A percentile compares a stretch with the other conserved stretches of the same genome.
phyloP scores from a whole-genome alignment of 2,113 vertebrate species.

The Oreochromis aureus region DNA sequence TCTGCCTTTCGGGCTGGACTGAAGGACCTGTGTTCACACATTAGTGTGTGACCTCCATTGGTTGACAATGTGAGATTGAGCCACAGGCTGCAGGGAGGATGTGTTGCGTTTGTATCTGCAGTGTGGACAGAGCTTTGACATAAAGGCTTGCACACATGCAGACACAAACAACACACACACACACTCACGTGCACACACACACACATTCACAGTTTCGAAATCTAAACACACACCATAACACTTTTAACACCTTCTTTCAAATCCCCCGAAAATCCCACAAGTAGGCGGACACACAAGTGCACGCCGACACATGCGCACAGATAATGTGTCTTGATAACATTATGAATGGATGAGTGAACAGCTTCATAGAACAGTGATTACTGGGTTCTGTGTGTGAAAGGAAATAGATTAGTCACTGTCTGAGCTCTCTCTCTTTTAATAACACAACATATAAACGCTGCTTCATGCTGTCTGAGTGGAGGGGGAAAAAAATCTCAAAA shows the following conservation, averaged over 20 bases:
- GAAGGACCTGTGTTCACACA: constrained; percentile 42
- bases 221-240: neutral
- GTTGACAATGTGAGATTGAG: constrained; percentile 53
- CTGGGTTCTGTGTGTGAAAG: constrained; percentile 48
- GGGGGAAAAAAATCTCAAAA: neutral
- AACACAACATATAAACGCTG: constrained; percentile 52
- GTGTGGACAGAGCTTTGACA: neutral
- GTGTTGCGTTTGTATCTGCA: constrained; percentile 13
- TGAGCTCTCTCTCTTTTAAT: constrained; percentile 54
- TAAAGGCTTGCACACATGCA: neutral
- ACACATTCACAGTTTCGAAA: neutral
- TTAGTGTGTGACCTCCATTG: constrained; percentile 50
- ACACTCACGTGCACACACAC: neutral
- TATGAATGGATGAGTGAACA: constrained; percentile 58
- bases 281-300: neutral
- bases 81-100: constrained; percentile 26
- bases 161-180: neutral
- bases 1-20: constrained; percentile 21
- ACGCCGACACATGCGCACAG: neutral
- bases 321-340: constrained; percentile 57
- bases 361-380: constrained; percentile 54
- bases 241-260: constrained; percentile 24
- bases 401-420: constrained; percentile 65
- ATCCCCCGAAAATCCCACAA: constrained; percentile 9
- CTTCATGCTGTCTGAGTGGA: constrained; percentile 47